Base-by-base conservation (phyloP, 2,888 invertebrate species). In the Polydrusus cervinus region DNA sequence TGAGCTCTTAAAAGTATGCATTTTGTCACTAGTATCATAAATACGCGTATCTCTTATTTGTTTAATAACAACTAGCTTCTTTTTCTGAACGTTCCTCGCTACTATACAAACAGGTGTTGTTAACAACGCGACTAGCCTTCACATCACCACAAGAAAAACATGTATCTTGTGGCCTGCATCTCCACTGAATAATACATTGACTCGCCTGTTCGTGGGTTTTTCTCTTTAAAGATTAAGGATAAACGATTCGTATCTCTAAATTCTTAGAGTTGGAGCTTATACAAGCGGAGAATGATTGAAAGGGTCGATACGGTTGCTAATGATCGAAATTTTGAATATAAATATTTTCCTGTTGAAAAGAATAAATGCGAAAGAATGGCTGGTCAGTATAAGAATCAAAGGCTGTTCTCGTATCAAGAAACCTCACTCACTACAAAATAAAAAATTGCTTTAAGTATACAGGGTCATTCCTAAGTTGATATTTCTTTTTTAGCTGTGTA, bases 131-230 rank as follows among this genome's bases (percentile, higher is more conserved):
- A 69, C 70, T 53, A 45, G 57, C 57, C 57, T 60, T 60, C 57
- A 60, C 38, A 60, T 14, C 61, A 71, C 62, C 71, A 69, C 66
- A 75, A 71, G 75, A 75, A 71, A 75, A 75, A 75, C 75, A 75
- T 71, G 67, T 77, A 77, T 77, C 77, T 74, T 55, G 71, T 51
- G 65, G 71, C 67, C 77, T 71, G 62, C 64, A 77, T 77, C 77
- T 77, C 73, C 71, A 74, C 74, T 77, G 77, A 74, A 77, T 77
- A 77, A 77, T 64, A 77, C 77, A 77, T 77, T 55, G 68, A 68
- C 64, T 72, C 69, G 70, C 51, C 60, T 73, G 73, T 77, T 77
- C 71, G 74, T 77, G 73, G 74, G 77, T 77, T 77, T 77, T 77
- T 77, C 73, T 69, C 73, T 76, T 76, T 75, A 75, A 71, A 71